Evolutionary conservation across 2,113 vertebrate genomes (phyloP), one percentile per base, ranked within the genome.

Genomic region (Glaucidium brasilianum): DNA sequence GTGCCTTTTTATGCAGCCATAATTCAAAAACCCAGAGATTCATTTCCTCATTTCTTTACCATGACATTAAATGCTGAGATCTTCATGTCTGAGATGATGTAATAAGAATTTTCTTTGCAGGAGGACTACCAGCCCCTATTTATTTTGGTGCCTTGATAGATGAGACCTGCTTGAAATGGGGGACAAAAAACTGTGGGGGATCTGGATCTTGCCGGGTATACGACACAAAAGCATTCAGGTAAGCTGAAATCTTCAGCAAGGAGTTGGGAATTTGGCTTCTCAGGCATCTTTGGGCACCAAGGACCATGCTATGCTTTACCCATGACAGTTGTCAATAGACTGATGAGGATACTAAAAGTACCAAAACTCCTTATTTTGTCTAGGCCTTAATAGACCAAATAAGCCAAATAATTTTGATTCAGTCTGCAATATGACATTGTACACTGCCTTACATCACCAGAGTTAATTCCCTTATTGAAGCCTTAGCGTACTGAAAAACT

Each of bases 111-210:
- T 98, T 98, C 81, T 98, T 98, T 53, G 97, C 93, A 99, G 99
- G 99, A 96, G 99, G 99, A 62, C 99, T 99, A 60, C 99, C 99
- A 72, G 98, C 99, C 35, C 98, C 99, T 10, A 99, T 99, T 93
- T 99, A 99, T 95, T 99, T 99, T 20, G 99, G 99, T 69, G 99
- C 98, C 27, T 97, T 99, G 91, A 99, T 99, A 88, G 99, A 99
- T 39, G 81, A 91, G 49, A 99, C 99, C 6, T 99, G 99, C 97
- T 97, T 99, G 97, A 99, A 99, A 29, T 99, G 99, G 99, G 99
- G 99, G 11, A 98, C 96, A 66, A 98, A 94, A 98, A 98, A 88
- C 43, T 99, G 99, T 55, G 99, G 99, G 1, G 98, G 98, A 30
- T 95, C 97, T 78, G 99, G 99, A 9, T 98, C 99, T 26, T 99